Percentiles rank a stretch among this genome's conserved stretches.
Evolutionary conservation across 1,140 invertebrate genomes (phyloP).

Genomic region (Cydia amplana): DNA sequence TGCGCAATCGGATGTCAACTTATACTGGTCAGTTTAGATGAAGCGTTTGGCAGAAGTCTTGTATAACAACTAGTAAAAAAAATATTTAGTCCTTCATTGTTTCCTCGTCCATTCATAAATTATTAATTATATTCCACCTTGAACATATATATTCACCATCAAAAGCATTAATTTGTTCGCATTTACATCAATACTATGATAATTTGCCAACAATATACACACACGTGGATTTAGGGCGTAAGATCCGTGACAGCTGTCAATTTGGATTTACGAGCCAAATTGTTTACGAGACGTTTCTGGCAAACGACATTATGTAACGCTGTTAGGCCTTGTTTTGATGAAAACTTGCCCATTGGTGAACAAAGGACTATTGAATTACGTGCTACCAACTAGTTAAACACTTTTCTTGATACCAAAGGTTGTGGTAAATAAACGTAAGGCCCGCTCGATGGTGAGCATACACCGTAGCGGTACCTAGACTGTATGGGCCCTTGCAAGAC

Average conservation of each 20-base stretch:
- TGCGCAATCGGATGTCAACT: neutral
- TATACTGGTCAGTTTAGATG: neutral
- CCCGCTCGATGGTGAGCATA: neutral
- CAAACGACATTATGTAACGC: slow-evolving; percentile 1
- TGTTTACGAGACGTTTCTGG: slow-evolving; percentile 5
- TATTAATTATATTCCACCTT: slow-evolving; percentile 12
- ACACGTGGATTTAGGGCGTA: neutral
- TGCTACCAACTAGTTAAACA: neutral
- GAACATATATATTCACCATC: neutral
- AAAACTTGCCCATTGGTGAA: slow-evolving; percentile 5
- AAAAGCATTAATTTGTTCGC: neutral
- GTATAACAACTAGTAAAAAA: neutral
- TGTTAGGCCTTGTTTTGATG: slow-evolving; percentile 12
- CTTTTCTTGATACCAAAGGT: neutral
- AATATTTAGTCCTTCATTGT: neutral
- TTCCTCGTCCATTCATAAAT: neutral
- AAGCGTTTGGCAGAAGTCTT: neutral
- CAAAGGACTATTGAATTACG: slow-evolving; percentile 21
- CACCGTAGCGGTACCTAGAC: neutral
- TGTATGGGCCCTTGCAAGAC: too few species aligned
- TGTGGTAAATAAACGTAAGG: neutral
- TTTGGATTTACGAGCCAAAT: neutral
- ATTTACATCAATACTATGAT: slow-evolving; percentile 7
- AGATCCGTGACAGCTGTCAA: slow-evolving; percentile 15
- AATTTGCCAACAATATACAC: neutral